phyloP scores from a whole-genome alignment of 2,113 vertebrate genomes.

The Varanus salvator region DNA sequence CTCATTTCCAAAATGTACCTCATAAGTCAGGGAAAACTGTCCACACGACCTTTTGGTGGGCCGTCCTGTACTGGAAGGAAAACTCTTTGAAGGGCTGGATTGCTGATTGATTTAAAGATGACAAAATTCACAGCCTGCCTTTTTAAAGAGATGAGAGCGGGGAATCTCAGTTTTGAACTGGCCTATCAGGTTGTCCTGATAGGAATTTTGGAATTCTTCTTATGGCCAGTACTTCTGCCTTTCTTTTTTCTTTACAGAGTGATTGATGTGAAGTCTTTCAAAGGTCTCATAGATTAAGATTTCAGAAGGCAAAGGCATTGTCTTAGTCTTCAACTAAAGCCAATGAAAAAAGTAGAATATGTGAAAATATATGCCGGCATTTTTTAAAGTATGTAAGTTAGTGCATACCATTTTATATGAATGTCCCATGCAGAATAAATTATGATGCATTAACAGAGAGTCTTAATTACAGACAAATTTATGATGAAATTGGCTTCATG shows the following conservation, averaged over 20 bases:
- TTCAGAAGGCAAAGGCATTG: neutral
- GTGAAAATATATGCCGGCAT: neutral
- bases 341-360: neutral
- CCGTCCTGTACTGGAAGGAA: neutral
- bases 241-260: too few species aligned
- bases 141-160: too few species aligned
- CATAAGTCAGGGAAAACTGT: neutral
- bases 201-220: too few species aligned
- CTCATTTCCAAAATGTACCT: neutral
- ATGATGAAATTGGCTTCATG: too few species aligned
- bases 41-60: neutral
- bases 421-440: neutral
- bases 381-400: neutral
- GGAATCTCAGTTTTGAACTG: too few species aligned
- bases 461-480: too few species aligned
- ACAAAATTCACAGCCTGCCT: neutral
- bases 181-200: too few species aligned
- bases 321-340: neutral
- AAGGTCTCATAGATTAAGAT: neutral
- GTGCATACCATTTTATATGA: neutral
- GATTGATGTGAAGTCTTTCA: neutral
- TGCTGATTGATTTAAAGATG: neutral
- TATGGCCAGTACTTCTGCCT: too few species aligned
- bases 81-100: too few species aligned
- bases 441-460: neutral